These are phyloP conservation scores for Melanerpes aurifrons DNA, from an alignment of 2,113 vertebrate species.

Conservation along the genomic window DNA sequence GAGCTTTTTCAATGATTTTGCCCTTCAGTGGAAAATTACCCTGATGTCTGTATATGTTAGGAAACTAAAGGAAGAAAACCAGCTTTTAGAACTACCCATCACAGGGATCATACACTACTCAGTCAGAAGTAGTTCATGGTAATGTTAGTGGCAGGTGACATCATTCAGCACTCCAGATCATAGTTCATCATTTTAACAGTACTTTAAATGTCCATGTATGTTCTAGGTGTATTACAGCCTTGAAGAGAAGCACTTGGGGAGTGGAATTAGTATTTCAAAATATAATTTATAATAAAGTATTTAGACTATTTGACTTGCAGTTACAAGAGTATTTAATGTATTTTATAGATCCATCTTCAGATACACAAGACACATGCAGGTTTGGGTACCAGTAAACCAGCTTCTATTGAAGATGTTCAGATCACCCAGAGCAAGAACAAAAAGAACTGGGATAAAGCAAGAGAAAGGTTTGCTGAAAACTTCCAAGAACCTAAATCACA, in stretches of 20 bases:
- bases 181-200: background rate
- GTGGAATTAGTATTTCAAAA: background rate
- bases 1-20: background rate
- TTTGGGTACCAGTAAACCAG: constrained; percentile 80
- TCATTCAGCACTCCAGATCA: background rate
- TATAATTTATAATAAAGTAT: background rate
- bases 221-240: background rate
- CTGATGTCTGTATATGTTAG: background rate
- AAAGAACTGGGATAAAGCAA: constrained; percentile 95
- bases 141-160: background rate
- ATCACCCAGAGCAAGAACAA: constrained; percentile 83
- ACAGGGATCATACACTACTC: rapidly evolving
- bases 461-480: constrained; percentile 90
- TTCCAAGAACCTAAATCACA: constrained; percentile 79
- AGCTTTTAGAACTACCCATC: background rate
- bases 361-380: constrained; percentile 87
- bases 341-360: constrained; percentile 88
- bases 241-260: background rate
- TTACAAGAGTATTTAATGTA: background rate
- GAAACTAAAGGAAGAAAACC: background rate
- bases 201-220: background rate
- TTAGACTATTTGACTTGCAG: background rate
- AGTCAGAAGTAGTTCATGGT: background rate
- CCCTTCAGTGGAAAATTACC: background rate
- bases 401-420: constrained; percentile 83